These are phyloP conservation scores for Lasioglossum malachurum DNA, from an alignment of 2,888 invertebrate genomes.

Conservation along the genomic window DNA sequence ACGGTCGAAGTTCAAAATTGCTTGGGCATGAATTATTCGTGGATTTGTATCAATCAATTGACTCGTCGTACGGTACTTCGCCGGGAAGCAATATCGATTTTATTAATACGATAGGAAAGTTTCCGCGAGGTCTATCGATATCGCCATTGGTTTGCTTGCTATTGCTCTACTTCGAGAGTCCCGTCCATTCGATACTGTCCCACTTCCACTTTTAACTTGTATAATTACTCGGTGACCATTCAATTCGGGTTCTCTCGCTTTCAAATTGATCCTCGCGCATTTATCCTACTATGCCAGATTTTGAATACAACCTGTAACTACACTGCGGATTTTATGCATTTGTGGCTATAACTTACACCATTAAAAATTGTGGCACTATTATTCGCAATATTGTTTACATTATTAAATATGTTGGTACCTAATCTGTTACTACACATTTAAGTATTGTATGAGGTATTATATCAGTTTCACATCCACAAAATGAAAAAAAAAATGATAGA, in stretches of 20 bases:
- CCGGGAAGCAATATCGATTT: slow-evolving; percentile 7
- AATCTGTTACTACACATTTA: too few relatives aligned
- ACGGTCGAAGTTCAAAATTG: slow-evolving; percentile 8
- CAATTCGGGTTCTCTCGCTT: neutral
- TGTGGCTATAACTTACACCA: too few relatives aligned
- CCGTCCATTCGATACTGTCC: neutral
- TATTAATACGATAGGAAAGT: slow-evolving; percentile 16
- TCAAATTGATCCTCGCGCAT: neutral
- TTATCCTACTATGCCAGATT: neutral
- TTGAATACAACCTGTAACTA: neutral
- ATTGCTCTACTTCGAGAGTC: neutral
- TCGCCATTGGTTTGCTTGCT: neutral
- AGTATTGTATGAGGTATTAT: too few relatives aligned
- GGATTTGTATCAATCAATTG: slow-evolving; percentile 17
- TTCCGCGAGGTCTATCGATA: slow-evolving; percentile 4
- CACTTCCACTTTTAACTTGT: slow-evolving; percentile 5
- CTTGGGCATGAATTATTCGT: slow-evolving; percentile 3
- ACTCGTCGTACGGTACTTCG: neutral
- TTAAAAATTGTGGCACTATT: too few relatives aligned
- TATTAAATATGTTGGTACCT: too few relatives aligned
- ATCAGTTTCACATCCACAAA: too few relatives aligned
- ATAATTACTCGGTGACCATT: neutral
- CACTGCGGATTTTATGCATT: too few relatives aligned
- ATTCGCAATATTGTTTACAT: too few relatives aligned
- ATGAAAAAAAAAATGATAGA: too few relatives aligned